Percentiles rank a stretch among this genome's conserved stretches.
phyloP scores from a whole-genome alignment of 2,113 vertebrate species.

The Dromiciops gliroides region DNA sequence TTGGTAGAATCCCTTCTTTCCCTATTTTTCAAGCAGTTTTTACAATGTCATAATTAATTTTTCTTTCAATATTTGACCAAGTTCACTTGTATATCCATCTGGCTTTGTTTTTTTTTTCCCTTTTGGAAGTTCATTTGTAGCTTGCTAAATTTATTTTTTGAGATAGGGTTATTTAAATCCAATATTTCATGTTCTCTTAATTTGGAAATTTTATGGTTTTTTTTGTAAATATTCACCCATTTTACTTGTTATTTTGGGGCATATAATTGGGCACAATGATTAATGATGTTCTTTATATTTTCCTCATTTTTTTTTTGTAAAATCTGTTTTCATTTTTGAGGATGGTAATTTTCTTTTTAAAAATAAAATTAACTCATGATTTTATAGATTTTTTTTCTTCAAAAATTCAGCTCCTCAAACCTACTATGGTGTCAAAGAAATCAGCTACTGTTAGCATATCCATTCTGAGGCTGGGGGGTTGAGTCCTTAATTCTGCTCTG shows the following conservation, averaged over 20 bases:
- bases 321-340: not conserved
- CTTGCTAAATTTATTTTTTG: not conserved
- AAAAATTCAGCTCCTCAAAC: not conserved
- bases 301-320: not conserved
- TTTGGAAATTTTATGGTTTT: not conserved
- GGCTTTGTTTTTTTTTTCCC: not conserved
- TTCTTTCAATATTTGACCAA: not conserved
- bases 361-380: not conserved
- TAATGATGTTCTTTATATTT: not conserved
- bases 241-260: not conserved
- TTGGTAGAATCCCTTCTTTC: too few relatives aligned
- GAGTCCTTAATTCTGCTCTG: not conserved
- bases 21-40: not conserved
- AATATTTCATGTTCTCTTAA: not conserved
- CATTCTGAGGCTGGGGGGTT: not conserved
- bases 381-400: not conserved
- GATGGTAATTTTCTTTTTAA: not conserved
- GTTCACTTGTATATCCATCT: not conserved
- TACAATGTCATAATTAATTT: not conserved
- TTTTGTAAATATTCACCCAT: not conserved
- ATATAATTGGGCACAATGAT: not conserved
- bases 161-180: not conserved
- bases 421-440: not conserved
- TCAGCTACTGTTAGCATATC: not conserved
- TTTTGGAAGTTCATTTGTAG: not conserved